Evolutionary conservation across 2,888 invertebrate genomes (phyloP).

Genomic region (Hirtodrosophila confusa): DNA sequence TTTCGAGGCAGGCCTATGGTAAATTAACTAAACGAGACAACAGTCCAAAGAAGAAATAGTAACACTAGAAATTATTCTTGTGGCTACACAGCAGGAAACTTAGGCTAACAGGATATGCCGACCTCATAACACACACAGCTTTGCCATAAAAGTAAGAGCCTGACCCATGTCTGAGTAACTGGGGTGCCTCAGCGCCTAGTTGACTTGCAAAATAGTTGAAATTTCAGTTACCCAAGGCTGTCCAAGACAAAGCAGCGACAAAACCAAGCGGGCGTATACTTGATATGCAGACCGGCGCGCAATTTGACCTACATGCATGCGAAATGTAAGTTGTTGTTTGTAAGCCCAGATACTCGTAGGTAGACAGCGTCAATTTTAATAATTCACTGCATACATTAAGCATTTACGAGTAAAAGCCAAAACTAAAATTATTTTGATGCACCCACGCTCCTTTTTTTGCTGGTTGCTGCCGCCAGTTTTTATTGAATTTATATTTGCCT

Average conservation of each 20-base stretch:
- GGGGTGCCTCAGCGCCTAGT: constrained; percentile 40
- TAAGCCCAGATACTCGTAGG: background rate
- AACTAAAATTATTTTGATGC: constrained; percentile 25
- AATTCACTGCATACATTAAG: constrained; percentile 59
- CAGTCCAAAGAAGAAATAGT: constrained; percentile 16
- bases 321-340: constrained; percentile 29
- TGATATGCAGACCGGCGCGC: constrained; percentile 65
- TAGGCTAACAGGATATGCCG: constrained; percentile 16
- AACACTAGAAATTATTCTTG: constrained; percentile 61
- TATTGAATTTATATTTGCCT: constrained; percentile 66
- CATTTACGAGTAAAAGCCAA: constrained; percentile 18
- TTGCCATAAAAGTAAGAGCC: constrained; percentile 59
- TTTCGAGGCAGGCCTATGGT: constrained; percentile 17
- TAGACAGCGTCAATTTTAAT: constrained; percentile 59
- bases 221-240: constrained; percentile 39
- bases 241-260: constrained; percentile 53
- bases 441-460: background rate
- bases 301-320: constrained; percentile 70
- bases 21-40: constrained; percentile 42
- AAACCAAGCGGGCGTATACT: constrained; percentile 63
- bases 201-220: constrained; percentile 75
- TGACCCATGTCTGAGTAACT: constrained; percentile 30
- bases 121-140: constrained; percentile 25
- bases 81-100: constrained; percentile 33
- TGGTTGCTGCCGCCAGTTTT: constrained; percentile 9